Evolutionary conservation across 2,113 vertebrate species (phyloP).

Genomic region (Illadopsis cleaveri): DNA sequence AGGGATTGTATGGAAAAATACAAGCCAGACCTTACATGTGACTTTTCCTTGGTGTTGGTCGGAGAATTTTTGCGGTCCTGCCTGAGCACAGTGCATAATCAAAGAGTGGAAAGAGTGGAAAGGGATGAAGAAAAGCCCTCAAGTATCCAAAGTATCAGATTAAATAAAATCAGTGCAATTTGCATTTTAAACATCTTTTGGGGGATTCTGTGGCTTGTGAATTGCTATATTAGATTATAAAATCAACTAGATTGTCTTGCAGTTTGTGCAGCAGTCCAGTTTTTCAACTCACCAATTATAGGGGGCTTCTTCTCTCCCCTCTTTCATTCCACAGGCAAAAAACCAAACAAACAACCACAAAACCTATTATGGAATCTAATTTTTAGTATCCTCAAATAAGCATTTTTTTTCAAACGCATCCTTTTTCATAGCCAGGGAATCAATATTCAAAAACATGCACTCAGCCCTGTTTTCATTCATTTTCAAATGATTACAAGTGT

Average conservation of each 20-base stretch:
- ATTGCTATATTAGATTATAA: background rate
- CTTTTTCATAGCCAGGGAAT: background rate
- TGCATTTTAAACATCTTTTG: conserved; percentile 41
- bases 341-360: background rate
- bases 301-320: background rate
- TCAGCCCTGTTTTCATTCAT: background rate
- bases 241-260: background rate
- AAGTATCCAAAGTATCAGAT: background rate
- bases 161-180: background rate
- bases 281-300: background rate
- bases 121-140: background rate
- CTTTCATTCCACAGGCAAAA: background rate
- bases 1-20: background rate
- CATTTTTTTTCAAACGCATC: background rate
- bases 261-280: background rate
- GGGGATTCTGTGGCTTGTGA: background rate
- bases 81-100: background rate
- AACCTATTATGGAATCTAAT: background rate
- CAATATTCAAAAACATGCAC: background rate
- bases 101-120: background rate
- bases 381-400: background rate
- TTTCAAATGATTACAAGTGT: background rate
- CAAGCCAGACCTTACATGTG: background rate
- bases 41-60: background rate
- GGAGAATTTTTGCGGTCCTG: background rate